These are phyloP conservation scores for Nipponia nippon DNA, from an alignment of 2,113 vertebrate species.

Conservation along the genomic window DNA sequence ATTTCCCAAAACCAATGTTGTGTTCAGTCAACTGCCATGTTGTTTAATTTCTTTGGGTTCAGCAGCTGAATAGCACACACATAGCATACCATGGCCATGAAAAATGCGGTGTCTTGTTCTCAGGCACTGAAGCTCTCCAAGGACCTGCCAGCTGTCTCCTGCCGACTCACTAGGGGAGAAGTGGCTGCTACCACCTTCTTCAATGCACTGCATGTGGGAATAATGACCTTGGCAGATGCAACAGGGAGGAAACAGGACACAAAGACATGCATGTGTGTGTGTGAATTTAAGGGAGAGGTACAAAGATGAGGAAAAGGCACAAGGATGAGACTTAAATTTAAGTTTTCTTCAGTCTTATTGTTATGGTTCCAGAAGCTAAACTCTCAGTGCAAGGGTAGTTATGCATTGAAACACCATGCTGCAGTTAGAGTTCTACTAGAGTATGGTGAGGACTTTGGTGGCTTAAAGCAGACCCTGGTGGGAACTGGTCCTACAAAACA, in stretches of 20 bases:
- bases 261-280: background rate
- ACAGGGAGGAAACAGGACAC: background rate
- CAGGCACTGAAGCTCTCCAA: background rate
- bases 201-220: background rate
- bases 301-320: background rate
- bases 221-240: background rate
- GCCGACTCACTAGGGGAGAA: background rate
- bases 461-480: background rate
- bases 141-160: background rate
- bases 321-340: background rate
- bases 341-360: background rate
- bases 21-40: background rate
- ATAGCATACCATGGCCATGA: background rate
- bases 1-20: background rate
- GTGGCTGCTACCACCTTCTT: background rate
- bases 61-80: background rate
- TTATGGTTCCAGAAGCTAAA: background rate
- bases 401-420: fast-evolving
- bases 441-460: background rate
- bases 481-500: background rate
- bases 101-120: background rate
- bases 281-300: background rate
- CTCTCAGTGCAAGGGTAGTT: background rate
- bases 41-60: background rate
- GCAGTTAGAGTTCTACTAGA: background rate